Base-by-base conservation (phyloP, 37 sponge, comb jelly and placozoan genomes). In the Amphimedon queenslandica region DNA sequence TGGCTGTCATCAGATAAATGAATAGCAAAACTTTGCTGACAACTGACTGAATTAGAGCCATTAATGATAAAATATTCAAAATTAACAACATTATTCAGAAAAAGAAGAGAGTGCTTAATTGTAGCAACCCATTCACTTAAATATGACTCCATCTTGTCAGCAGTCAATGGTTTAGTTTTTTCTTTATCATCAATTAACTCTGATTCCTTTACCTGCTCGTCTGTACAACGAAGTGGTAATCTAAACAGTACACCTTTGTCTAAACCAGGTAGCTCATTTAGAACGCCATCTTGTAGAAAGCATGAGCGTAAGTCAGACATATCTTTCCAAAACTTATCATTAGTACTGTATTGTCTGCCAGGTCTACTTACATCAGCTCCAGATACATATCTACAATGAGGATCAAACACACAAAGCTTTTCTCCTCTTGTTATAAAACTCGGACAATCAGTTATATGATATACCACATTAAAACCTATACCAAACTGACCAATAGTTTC, bases 391-490 rank as follows among this genome's bases (percentile, higher is more conserved):
- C n/a, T n/a, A n/a, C n/a, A n/a, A n/a, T n/a, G n/a, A n/a, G n/a
- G n/a, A n/a, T n/a, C n/a, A n/a, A 0, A 20, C 29, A 29, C 66
- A 63, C 33, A 79, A 84, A 58, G 93, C 89, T 63, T 92, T 89
- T 89, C n/a, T n/a, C n/a, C n/a, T n/a, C n/a, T n/a, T n/a, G n/a
- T n/a, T n/a, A n/a, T n/a, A n/a, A n/a, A n/a, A 37, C 69, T 75
- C 25, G 92, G 92, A 51, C 92, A 91, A 66, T 91, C 92, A 58
- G 92, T 91, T 41, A 91, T 75, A 79, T 91, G 89, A 69, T 92
- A 92, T 8, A 83, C 89, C 11, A 68, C 80, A n/a, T n/a, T n/a
- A n/a, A n/a, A n/a, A n/a, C n/a, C n/a, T n/a, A n/a, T n/a, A n/a
- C n/a, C n/a, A n/a, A n/a, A n/a, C n/a, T n/a, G n/a, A n/a, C n/a